A percentile compares a stretch with the other conserved stretches of the same genome.
phyloP scores from a whole-genome alignment of 2,888 invertebrate genomes.

The Sphaerophoria taeniata region DNA sequence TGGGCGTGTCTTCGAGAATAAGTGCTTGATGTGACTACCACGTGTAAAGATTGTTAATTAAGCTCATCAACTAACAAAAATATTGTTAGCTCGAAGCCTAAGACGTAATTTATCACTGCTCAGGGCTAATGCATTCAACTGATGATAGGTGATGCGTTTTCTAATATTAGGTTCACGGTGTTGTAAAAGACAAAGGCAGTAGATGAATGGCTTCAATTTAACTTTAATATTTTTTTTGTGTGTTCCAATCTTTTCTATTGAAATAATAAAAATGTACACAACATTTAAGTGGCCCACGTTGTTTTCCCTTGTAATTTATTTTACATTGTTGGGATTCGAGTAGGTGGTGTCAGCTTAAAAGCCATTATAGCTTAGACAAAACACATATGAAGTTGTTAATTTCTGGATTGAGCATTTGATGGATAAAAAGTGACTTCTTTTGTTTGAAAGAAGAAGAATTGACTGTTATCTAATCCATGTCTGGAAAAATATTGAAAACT shows the following conservation, averaged over 20 bases:
- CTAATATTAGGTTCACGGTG: too few species aligned
- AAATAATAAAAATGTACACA: conserved; percentile 36
- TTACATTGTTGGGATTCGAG: too few species aligned
- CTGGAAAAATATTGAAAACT: too few species aligned
- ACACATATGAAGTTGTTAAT: conserved; percentile 10
- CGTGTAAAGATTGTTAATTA: conserved; percentile 11
- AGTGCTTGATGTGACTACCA: not conserved
- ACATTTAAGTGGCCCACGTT: conserved; percentile 39
- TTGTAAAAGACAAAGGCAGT: not conserved
- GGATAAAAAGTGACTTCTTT: conserved; percentile 4
- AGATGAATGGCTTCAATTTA: conserved; percentile 14
- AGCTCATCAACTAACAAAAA: conserved; percentile 11
- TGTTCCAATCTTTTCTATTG: too few species aligned
- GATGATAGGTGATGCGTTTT: too few species aligned
- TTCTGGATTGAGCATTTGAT: conserved; percentile 23
- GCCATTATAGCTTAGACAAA: too few species aligned
- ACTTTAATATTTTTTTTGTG: not conserved
- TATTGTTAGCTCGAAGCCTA: too few species aligned
- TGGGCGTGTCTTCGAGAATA: not conserved
- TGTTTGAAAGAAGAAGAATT: not conserved
- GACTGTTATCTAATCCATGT: not conserved
- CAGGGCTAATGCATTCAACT: too few species aligned
- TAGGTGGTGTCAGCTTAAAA: too few species aligned
- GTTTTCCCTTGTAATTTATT: not conserved
- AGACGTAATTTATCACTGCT: too few species aligned